phyloP scores from a whole-genome alignment of 2,113 vertebrate genomes.

The Seriola dumerili region DNA sequence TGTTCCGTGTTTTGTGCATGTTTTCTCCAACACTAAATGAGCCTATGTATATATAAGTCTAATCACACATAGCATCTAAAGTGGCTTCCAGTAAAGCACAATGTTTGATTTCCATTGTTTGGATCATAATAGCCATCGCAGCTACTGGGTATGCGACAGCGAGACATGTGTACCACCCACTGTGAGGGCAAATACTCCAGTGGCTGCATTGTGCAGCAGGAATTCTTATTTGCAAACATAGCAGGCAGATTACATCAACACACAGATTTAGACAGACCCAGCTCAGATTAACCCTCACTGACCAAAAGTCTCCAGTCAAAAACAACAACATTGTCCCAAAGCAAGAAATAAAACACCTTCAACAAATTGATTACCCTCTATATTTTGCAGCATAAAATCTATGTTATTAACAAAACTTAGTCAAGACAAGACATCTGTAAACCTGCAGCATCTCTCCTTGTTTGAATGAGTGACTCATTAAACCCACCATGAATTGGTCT shows the following conservation, averaged over 20 bases:
- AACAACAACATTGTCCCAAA: constrained; percentile 33
- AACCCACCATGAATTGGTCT: constrained; percentile 32
- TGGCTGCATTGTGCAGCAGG: constrained; percentile 82
- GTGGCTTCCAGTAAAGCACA: constrained; percentile 78
- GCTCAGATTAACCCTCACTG: constrained; percentile 32
- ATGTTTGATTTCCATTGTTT: constrained; percentile 86
- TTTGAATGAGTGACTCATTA: constrained; percentile 29
- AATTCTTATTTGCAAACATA: constrained; percentile 81
- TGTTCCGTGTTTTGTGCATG: constrained; percentile 85
- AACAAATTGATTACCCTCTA: background rate
- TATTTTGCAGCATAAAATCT: background rate
- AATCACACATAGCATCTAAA: constrained; percentile 85
- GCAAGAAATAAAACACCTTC: constrained; percentile 3
- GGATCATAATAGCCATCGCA: constrained; percentile 76
- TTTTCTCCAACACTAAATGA: constrained; percentile 68
- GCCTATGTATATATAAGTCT: constrained; percentile 72
- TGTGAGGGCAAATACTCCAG: constrained; percentile 76
- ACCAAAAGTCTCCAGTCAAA: constrained; percentile 26
- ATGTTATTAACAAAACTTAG: background rate
- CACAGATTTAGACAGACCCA: constrained; percentile 42
- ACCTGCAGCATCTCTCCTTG: background rate
- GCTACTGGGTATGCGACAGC: constrained; percentile 64
- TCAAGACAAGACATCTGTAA: background rate
- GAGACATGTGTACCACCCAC: constrained; percentile 79
- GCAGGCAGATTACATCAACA: constrained; percentile 77